Base-by-base conservation (phyloP, 1,140 invertebrate species). In the Pristionchus pacificus region DNA sequence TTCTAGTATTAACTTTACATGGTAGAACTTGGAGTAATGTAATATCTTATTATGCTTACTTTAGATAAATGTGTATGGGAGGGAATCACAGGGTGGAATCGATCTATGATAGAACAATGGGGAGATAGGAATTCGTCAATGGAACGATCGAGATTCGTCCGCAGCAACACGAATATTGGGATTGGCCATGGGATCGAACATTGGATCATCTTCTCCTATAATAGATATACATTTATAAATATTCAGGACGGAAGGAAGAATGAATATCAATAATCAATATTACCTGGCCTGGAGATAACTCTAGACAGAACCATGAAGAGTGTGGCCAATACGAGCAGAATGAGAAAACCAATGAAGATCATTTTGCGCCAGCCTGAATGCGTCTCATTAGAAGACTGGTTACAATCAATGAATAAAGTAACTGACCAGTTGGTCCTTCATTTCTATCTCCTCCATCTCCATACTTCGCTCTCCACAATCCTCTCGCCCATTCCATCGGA, bases 101-200 rank as follows among this genome's bases (percentile, higher is more conserved):
- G n/a, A n/a, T n/a, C n/a, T n/a, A n/a, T n/a, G n/a, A n/a, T n/a
- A n/a, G n/a, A n/a, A n/a, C n/a, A n/a, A n/a, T n/a, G n/a, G 25
- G 33, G 19, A 58, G 28, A 57, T 30, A 25, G 2, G 6, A 19
- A 25, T 57, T 25, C 28, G 3, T 2, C 14, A 15, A 38, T 29
- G 61, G 63, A 70, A 70, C 25, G 58, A 24, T n/a, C 57, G 69
- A 15, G 71, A 77, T 57, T 78, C 76, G 30, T 78, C 68, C 13
- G 65, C 65, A 24, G 60, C 69, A n/a, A 77, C 30, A 15, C 77
- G 73, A 71, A 82, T 83, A 62, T 82, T 81, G 15, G 80, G 80
- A 71, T 82, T 82, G 57, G 81, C 78, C 61, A 79, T 79, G n/a
- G 80, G 80, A 72, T 82, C 80, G 49, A 83, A 82, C 31, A 81